Percentiles rank a stretch among this genome's conserved stretches.
These are phyloP conservation scores for Cotesia vestalis DNA, from an alignment of 1,140 invertebrate species.

Conservation along the genomic window DNA sequence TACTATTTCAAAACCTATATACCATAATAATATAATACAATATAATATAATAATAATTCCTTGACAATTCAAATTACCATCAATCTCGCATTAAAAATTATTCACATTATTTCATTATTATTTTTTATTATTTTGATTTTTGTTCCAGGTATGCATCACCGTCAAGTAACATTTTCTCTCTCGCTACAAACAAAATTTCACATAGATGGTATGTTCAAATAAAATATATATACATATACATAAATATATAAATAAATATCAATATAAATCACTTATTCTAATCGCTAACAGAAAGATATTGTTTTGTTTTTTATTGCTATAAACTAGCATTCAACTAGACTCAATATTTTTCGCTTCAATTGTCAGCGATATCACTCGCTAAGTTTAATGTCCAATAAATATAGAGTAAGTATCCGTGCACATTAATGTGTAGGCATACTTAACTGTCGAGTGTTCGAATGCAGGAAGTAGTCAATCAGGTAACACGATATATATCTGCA, in stretches of 20 bases:
- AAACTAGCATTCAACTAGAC: no score
- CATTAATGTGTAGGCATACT: no score
- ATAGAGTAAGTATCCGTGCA: no score
- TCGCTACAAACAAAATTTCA: slow-evolving; percentile 17
- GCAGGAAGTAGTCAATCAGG: slow-evolving; percentile 24
- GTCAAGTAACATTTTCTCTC: slow-evolving; percentile 20
- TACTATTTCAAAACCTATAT: slow-evolving; percentile 36
- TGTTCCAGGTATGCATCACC: slow-evolving; percentile 31
- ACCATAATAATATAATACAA: not conserved
- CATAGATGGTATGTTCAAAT: slow-evolving; percentile 16
- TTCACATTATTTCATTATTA: not conserved
- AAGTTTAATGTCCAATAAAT: no score
- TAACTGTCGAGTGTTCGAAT: slow-evolving; percentile 3
- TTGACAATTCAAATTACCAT: slow-evolving; percentile 21
- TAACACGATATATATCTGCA: slow-evolving; percentile 8
- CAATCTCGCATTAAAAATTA: not conserved
- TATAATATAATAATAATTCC: no score
- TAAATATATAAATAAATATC: not conserved
- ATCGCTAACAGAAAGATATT: no score
- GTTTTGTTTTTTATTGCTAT: no score
- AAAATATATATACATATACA: not conserved
- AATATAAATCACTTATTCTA: no score
- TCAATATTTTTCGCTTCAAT: no score
- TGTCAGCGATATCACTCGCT: no score
- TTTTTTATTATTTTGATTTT: slow-evolving; percentile 13